Base-by-base conservation (phyloP, 2,113 vertebrate species). In the Beaufortia kweichowensis region DNA sequence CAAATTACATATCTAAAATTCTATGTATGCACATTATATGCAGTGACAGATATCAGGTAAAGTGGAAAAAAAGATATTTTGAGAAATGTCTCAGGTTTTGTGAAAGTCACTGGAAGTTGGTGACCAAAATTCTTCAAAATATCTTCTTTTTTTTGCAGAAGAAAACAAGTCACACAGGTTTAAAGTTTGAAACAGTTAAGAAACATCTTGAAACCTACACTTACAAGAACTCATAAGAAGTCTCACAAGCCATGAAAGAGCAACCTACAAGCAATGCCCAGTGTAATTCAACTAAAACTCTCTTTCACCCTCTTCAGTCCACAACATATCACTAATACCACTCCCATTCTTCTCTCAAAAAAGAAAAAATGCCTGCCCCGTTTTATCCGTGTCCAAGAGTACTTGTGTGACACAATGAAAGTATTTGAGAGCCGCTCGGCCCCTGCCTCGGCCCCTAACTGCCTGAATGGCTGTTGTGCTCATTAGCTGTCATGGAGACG, bases 401-500 rank as follows among this genome's bases (percentile, higher is more conserved):
- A 78, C 76, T 84, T 75, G 71, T 76, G 75, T 19, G 64, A 69
- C 80, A 84, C 78, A 82, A 78, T 78, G 75, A 66, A 72, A 60
- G 65, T 73, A 80, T 80, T 72, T 35, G 60, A 46, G 57, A 50
- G 21, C 57, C 78, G 4, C 43, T 35, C 33, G 55, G 80, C 60
- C 55, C 75, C 78, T 75, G 46, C 75, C 43, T 72, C 39, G 62
- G 57, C 55, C 29, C 59, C 59, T 57, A 39, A 53, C 59, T 48
- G 70, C 48, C 56, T 82, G 70, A 82, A 84, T 82, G 75, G 61
- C 67, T 75, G 33, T 50, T 53, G 64, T 55, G 35, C 66, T 82
- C 78, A 72, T 82, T 82, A 82, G 83, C 78, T 84, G 78, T 76
- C 78, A 84, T 82, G 76, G 72, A 24, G 67, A 80, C 78, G 11